A percentile compares a stretch with the other conserved stretches of the same genome.
phyloP scores from a whole-genome alignment of 2,797 vertebrate species.

The Pseudochirops corinnae region DNA sequence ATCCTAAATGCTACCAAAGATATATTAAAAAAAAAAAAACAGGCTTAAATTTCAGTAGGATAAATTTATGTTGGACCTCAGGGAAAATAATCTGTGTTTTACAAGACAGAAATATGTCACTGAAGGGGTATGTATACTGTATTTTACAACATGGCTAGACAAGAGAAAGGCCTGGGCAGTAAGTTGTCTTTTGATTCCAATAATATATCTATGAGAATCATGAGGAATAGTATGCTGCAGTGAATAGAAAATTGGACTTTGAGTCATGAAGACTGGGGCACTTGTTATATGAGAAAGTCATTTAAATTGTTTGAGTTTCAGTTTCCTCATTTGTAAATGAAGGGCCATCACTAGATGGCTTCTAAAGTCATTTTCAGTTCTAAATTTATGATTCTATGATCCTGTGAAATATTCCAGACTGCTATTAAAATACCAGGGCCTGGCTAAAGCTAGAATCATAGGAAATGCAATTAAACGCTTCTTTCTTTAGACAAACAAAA shows the following conservation, averaged over 20 bases:
- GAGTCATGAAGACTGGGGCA: neutral
- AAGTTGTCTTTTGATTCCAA: neutral
- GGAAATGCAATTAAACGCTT: neutral
- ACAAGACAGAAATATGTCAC: neutral
- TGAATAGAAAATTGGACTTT: neutral
- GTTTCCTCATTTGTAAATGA: neutral
- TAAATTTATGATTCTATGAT: neutral
- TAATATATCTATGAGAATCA: neutral
- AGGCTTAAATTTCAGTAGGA: neutral
- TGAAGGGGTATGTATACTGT: neutral
- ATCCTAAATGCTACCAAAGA: neutral
- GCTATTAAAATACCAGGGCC: neutral
- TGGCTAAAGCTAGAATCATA: neutral
- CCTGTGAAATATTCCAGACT: neutral
- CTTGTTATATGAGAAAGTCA: neutral
- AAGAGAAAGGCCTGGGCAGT: neutral
- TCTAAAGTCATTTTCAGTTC: neutral
- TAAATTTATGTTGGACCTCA: neutral
- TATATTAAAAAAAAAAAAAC: neutral
- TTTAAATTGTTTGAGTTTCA: neutral
- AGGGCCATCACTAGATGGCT: neutral
- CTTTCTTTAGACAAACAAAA: conserved; percentile 12
- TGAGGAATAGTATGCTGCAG: neutral
- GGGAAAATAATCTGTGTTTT: conserved; percentile 18
- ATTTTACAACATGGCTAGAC: neutral